Evolutionary conservation across 2,888 invertebrate species (phyloP), one percentile per base, ranked within the genome.

Genomic region (Venustoraphidia nigricollis): DNA sequence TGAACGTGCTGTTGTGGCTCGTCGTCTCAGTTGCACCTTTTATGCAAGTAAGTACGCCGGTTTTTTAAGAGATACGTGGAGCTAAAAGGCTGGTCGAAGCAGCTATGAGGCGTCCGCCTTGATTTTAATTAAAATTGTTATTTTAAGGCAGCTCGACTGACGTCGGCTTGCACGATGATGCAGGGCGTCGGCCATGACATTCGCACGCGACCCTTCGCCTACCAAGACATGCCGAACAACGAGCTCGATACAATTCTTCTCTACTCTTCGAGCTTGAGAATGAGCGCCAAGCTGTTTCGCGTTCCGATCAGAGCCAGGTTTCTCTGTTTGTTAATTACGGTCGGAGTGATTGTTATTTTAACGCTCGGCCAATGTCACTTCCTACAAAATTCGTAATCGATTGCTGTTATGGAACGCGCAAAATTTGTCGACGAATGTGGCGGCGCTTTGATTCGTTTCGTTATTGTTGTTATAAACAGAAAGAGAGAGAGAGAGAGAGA

Each of bases 151-250:
- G 82, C 87, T 1, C 73, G 84, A 46, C 69, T 89, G 51, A 80
- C 86, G 1, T 75, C 76, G 9, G 79, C 82, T 39, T 88, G 87
- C 57, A 73, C 76, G 17, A 73, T 73, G 54, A 76, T 85, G n/a
- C 80, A 79, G 62, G 73, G 73, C 13, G 79, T 83, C 47, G 89
- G 89, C 0, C 87, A 88, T 64, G 83, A 85, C 64, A 74, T 87
- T 45, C 74, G 86, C 46, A 78, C 81, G 10, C 73, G 86, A 2
- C 88, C 88, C 0, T 88, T 84, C 61, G 79, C 85, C 2, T 86
- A 88, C 66, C 84, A 85, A 62, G 79, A 81, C 57, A 83, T 85
- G 9, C 74, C 86, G 0, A 77, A 77, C 45, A 76, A 78, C 55
- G 85, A 88, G 67, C 73, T 89, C 55, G 80, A 82, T 58, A 79